These are phyloP conservation scores for Emmelina monodactyla DNA, from an alignment of 2,888 invertebrate genomes.

Conservation along the genomic window DNA sequence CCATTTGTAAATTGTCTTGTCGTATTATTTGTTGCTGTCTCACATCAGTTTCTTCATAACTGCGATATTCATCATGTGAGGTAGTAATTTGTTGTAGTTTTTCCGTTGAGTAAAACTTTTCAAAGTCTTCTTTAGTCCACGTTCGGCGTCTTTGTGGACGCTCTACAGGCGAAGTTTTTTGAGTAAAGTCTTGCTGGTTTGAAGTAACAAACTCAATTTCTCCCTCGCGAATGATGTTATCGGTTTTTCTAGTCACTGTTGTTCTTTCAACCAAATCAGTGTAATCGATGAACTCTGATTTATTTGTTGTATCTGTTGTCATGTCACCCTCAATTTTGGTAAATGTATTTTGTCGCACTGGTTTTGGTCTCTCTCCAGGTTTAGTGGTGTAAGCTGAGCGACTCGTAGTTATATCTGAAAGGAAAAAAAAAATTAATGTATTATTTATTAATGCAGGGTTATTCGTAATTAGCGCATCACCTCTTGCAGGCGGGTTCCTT, in stretches of 20 bases:
- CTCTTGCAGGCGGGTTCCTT: no score
- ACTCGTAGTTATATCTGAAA: constrained; percentile 74
- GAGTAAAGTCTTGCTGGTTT: constrained; percentile 68
- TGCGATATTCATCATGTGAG: constrained; percentile 71
- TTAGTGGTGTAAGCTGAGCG: constrained; percentile 75
- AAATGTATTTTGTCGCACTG: constrained; percentile 77
- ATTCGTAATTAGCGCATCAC: no score
- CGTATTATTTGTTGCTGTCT: constrained; percentile 41
- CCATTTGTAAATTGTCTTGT: constrained; percentile 59
- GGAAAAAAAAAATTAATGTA: constrained; percentile 4
- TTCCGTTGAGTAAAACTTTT: constrained; percentile 71
- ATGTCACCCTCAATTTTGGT: constrained; percentile 81
- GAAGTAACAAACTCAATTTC: constrained; percentile 73
- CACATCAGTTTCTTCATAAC: constrained; percentile 67
- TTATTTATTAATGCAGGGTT: no score
- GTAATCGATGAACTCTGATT: constrained; percentile 72
- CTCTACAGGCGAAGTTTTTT: constrained; percentile 65
- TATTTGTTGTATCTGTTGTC: constrained; percentile 72
- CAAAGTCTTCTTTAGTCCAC: constrained; percentile 77
- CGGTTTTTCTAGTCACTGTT: constrained; percentile 65
- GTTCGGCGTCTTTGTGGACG: constrained; percentile 70
- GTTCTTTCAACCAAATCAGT: constrained; percentile 66
- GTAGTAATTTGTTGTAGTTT: constrained; percentile 68
- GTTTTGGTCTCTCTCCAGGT: constrained; percentile 68
- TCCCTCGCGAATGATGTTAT: constrained; percentile 74